phyloP scores from a whole-genome alignment of 35 echinoderm and acorn worm species.

The Ophiothrix spiculata region DNA sequence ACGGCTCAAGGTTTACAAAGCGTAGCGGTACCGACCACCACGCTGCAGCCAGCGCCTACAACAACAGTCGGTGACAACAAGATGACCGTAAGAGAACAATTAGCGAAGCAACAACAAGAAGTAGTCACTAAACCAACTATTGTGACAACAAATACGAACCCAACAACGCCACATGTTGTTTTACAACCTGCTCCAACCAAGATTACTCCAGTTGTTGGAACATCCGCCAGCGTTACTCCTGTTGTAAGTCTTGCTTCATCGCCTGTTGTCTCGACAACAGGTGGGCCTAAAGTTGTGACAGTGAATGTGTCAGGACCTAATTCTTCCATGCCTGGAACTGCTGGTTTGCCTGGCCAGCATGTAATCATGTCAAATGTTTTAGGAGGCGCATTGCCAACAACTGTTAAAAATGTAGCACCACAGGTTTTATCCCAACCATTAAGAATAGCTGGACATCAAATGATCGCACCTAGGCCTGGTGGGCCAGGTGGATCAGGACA shows the following conservation, averaged over 20 bases:
- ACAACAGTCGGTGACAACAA: slow-evolving; percentile 1
- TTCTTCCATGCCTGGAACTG: not conserved
- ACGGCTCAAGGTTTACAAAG: not conserved
- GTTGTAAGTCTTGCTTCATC: not conserved
- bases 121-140: slow-evolving; percentile 4
- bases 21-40: not conserved
- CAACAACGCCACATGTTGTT: slow-evolving; percentile 27
- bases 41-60: slow-evolving; percentile 27
- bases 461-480: slow-evolving; percentile 88
- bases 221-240: not conserved
- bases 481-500: slow-evolving; percentile 17
- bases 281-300: slow-evolving; percentile 61
- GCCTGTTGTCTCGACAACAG: not conserved
- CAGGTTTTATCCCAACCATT: slow-evolving; percentile 64
- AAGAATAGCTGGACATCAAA: slow-evolving; percentile 63
- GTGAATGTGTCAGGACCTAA: slow-evolving; percentile 38
- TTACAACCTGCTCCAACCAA: slow-evolving; percentile 27
- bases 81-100: slow-evolving; percentile 26
- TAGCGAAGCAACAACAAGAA: slow-evolving; percentile 17
- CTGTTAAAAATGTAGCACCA: slow-evolving; percentile 46
- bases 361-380: slow-evolving; percentile 28
- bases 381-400: not conserved
- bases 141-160: not conserved
- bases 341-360: slow-evolving; percentile 28
- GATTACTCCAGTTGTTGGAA: slow-evolving; percentile 16